These are phyloP conservation scores for Scaptomyza reducta DNA, from an alignment of 2,888 invertebrate species.

Conservation along the genomic window DNA sequence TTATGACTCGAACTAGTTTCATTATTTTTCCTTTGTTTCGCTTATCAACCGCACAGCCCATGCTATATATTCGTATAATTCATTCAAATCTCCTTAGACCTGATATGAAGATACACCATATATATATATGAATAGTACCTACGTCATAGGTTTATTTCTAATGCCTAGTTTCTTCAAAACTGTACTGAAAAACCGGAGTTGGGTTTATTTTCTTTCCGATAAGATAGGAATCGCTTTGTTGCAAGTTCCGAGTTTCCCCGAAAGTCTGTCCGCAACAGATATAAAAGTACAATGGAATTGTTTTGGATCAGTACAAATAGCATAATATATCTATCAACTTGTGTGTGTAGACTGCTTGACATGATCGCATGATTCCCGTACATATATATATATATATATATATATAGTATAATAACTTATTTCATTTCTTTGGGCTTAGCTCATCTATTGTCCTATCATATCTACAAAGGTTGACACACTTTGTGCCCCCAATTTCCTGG, in stretches of 20 bases:
- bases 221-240: too few relatives aligned
- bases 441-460: slow-evolving; percentile 21
- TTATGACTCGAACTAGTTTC: neutral
- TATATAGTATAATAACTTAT: too few relatives aligned
- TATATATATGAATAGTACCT: neutral
- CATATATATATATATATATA: neutral
- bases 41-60: slow-evolving; percentile 4
- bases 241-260: slow-evolving; percentile 9
- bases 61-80: slow-evolving; percentile 9
- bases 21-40: neutral
- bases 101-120: neutral
- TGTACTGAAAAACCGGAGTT: too few relatives aligned
- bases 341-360: too few relatives aligned
- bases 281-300: neutral
- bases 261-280: neutral
- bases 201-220: too few relatives aligned
- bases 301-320: too few relatives aligned
- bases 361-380: too few relatives aligned
- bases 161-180: slow-evolving; percentile 9
- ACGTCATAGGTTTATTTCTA: slow-evolving; percentile 21
- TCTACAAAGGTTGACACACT: slow-evolving; percentile 26
- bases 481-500: slow-evolving; percentile 46
- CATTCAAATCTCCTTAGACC: slow-evolving; percentile 1
- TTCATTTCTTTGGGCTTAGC: neutral
- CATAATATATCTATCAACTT: too few relatives aligned